Conservation (phyloP, 2,797 vertebrate species). For the Atherinosoma microstoma region DNA sequence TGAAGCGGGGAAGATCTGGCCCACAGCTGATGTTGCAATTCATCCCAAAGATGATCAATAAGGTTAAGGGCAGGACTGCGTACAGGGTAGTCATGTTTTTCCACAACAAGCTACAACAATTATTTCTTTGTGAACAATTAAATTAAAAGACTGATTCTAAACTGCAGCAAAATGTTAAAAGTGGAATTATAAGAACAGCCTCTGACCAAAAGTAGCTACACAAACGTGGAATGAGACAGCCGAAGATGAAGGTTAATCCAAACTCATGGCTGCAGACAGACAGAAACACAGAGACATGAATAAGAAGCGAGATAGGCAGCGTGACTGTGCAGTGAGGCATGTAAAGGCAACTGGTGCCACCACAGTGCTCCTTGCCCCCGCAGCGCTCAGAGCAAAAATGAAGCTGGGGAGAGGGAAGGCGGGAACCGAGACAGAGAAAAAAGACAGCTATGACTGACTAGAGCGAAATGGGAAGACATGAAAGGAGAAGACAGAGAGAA, state of each 20-base stretch:
- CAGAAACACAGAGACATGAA: slow-evolving; percentile 60
- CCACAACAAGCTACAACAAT: neutral
- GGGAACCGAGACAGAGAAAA: slow-evolving; percentile 27
- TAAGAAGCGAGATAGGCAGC: slow-evolving; percentile 56
- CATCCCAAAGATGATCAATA: slow-evolving; percentile 14
- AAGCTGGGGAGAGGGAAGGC: slow-evolving; percentile 41
- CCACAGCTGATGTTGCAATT: slow-evolving; percentile 6
- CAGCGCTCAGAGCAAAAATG: slow-evolving; percentile 42
- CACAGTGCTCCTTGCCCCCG: slow-evolving; percentile 51
- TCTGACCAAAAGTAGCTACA: neutral
- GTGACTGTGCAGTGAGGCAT: slow-evolving; percentile 66
- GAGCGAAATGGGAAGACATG: slow-evolving; percentile 56
- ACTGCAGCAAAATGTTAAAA: neutral
- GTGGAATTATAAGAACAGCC: neutral
- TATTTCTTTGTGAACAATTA: neutral
- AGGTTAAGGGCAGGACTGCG: slow-evolving; percentile 10
- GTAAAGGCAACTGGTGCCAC: slow-evolving; percentile 70
- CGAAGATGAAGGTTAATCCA: slow-evolving; percentile 39
- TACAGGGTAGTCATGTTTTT: neutral
- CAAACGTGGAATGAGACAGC: slow-evolving; percentile 19
- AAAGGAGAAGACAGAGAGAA: slow-evolving; percentile 39
- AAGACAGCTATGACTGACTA: slow-evolving; percentile 52
- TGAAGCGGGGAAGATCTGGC: slow-evolving; percentile 9
- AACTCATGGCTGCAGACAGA: slow-evolving; percentile 37
- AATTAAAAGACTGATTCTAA: neutral